These are phyloP conservation scores for Papilio helenus DNA, from an alignment of 1,140 invertebrate genomes.

Conservation along the genomic window DNA sequence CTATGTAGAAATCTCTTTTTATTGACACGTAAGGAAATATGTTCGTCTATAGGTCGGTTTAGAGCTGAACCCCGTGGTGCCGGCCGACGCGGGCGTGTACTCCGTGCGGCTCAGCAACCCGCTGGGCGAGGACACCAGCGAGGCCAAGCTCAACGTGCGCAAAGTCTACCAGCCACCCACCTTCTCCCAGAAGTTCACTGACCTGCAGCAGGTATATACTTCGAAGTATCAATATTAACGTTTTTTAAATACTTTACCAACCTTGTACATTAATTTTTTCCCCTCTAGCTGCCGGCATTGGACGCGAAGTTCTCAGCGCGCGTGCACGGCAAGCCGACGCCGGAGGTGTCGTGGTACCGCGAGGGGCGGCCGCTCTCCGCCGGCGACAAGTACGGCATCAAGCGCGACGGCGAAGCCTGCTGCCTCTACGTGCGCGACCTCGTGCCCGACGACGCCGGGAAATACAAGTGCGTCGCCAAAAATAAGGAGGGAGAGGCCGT, in stretches of 20 bases:
- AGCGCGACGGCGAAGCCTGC: constrained; percentile 90
- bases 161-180: constrained; percentile 91
- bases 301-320: constrained; percentile 93
- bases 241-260: background rate
- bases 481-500: constrained; percentile 92
- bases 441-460: constrained; percentile 86
- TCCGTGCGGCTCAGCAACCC: constrained; percentile 89
- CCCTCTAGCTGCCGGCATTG: constrained; percentile 85
- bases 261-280: background rate
- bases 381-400: constrained; percentile 89
- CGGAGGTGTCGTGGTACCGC: constrained; percentile 93
- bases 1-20: background rate
- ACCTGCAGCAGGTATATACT: constrained; percentile 89
- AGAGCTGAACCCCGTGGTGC: constrained; percentile 88
- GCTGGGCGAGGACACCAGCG: constrained; percentile 87
- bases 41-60: constrained; percentile 85
- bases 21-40: background rate
- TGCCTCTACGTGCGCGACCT: constrained; percentile 90
- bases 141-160: constrained; percentile 88
- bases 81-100: constrained; percentile 91
- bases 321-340: constrained; percentile 93
- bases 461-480: constrained; percentile 89
- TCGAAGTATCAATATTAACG: background rate
- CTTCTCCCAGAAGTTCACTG: constrained; percentile 92
- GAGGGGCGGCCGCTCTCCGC: constrained; percentile 88